Evolutionary conservation across 2,113 vertebrate species (phyloP), one percentile per base, ranked within the genome.

Genomic region (Aix galericulata): DNA sequence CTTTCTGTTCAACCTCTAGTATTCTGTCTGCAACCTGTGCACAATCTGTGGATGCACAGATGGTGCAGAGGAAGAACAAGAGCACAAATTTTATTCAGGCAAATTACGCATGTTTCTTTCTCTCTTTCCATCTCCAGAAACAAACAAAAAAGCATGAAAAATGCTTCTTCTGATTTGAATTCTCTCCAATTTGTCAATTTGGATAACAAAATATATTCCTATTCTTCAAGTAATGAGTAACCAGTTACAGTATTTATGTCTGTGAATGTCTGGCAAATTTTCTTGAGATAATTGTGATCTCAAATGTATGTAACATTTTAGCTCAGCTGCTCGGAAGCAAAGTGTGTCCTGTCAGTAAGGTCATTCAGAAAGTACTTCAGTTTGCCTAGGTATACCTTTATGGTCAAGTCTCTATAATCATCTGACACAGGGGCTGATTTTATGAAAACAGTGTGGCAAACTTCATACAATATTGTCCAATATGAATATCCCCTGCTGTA

Each of bases 1-100:
- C 23, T 74, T 94, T 87, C 27, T 87, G 46, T 48, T 56, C 56
- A 50, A 53, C 56, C 38, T 77, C 31, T 79, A 66, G 52, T n/a
- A 40, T 71, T 80, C 56, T 82, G 52, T 53, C 36, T 36, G 62
- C 66, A 71, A 84, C 64, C 50, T 91, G 68, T 11, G n/a, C 76
- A 56, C 8, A 40, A 50, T 68, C 73, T 69, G 53, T 80, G 73
- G 29, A 31, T 89, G 90, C 44, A 86, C 69, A 93, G 90, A 81
- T 74, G 81, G 90, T 86, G 68, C 73, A 87, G 81, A 91, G 90
- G 73, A 89, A 64, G 71, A 29, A 72, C 38, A 34, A 91, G 73
- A 95, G 74, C 64, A 86, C 92, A 91, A 89, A 84, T 68, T 38
- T 91, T 64, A 68, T 64, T 94, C 77, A 91, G 29, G 42, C 63